Evolutionary conservation across 2,113 vertebrate genomes (phyloP).

Genomic region (Hyaena hyaena): DNA sequence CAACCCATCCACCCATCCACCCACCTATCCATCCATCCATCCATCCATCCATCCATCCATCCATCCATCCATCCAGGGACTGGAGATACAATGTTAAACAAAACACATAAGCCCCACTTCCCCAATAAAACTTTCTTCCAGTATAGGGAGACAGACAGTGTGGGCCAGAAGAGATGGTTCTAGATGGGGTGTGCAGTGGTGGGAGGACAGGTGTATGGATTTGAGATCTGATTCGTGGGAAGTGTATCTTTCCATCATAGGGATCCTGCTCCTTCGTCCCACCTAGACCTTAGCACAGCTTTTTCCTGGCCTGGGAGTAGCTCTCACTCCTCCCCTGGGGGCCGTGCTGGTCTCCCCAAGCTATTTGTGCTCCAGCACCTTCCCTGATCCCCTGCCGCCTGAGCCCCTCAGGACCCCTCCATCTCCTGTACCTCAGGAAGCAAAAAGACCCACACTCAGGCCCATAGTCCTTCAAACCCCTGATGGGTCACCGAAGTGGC

Average conservation of each 20-base stretch:
- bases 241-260: neutral
- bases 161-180: neutral
- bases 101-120: neutral
- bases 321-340: neutral
- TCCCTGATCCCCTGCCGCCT: neutral
- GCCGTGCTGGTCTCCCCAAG: neutral
- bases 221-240: neutral
- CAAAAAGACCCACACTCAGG: neutral
- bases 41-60: neutral
- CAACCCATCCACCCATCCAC: neutral
- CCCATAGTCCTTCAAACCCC: neutral
- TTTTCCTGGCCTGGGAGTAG: neutral
- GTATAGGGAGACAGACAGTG: neutral
- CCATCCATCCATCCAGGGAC: neutral
- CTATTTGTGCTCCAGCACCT: neutral
- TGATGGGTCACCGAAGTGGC: neutral
- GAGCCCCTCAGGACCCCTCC: too few species aligned
- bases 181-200: neutral
- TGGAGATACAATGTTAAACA: neutral
- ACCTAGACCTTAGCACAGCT: neutral
- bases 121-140: neutral
- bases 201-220: neutral
- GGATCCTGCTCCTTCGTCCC: neutral
- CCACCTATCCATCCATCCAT: rapidly evolving
- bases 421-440: neutral